These are phyloP conservation scores for Sardinella longiceps DNA, from an alignment of 2,797 vertebrate species.

Conservation along the genomic window DNA sequence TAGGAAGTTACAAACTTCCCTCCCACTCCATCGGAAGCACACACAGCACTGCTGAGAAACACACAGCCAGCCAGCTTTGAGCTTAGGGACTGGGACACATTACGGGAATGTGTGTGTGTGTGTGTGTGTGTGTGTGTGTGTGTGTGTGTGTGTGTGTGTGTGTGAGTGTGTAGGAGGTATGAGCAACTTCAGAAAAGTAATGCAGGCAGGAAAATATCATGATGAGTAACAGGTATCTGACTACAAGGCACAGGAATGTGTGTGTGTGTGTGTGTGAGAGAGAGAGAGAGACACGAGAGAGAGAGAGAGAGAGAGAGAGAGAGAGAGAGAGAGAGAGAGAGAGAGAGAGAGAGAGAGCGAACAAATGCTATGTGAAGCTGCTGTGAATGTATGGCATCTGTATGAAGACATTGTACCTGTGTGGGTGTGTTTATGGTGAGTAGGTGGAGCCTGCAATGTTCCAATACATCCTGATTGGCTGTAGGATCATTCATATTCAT, in stretches of 20 bases:
- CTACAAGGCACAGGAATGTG: neutral
- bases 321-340: neutral
- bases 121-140: conserved; percentile 4
- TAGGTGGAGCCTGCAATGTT: neutral
- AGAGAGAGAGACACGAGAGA: too few species aligned
- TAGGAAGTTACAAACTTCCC: neutral
- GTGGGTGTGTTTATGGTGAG: too few species aligned
- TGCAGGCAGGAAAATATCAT: neutral
- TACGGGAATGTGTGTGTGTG: neutral
- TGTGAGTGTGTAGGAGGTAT: neutral
- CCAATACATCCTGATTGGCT: neutral
- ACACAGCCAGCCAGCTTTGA: neutral
- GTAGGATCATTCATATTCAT: neutral
- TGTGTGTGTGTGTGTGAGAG: neutral
- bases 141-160: too few species aligned
- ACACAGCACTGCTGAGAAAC: neutral
- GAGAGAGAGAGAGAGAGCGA: neutral
- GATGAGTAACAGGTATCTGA: neutral
- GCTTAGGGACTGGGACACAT: neutral
- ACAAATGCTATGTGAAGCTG: too few species aligned
- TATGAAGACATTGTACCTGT: too few species aligned
- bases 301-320: too few species aligned
- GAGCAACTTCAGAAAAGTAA: conserved; percentile 43
- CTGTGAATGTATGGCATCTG: too few species aligned
- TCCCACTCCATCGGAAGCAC: conserved; percentile 3